Evolutionary conservation across 2,888 invertebrate genomes (phyloP).

Genomic region (Anagyrus pseudococci): DNA sequence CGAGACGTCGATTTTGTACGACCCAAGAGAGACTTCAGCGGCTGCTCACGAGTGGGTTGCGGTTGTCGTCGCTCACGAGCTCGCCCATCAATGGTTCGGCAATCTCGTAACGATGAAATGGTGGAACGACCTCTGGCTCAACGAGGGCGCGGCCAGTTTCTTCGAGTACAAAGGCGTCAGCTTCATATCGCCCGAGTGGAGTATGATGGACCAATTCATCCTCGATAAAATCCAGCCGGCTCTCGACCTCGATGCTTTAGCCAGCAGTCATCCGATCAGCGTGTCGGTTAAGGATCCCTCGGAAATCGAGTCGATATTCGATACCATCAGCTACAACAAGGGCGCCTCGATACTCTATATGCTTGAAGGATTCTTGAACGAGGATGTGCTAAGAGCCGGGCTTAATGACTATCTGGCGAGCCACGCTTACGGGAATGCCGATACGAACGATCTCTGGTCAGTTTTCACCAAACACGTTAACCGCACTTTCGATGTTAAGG

Average conservation of each 20-base stretch:
- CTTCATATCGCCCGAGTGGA: constrained; percentile 70
- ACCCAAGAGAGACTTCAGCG: constrained; percentile 70
- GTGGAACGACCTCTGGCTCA: constrained; percentile 93
- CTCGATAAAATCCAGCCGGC: constrained; percentile 73
- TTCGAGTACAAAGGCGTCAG: constrained; percentile 79
- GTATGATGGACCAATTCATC: constrained; percentile 76
- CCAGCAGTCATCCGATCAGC: constrained; percentile 76
- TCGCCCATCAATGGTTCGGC: constrained; percentile 90
- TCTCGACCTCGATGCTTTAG: constrained; percentile 72
- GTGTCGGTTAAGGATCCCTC: constrained; percentile 72
- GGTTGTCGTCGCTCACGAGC: constrained; percentile 71
- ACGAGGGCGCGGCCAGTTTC: constrained; percentile 86
- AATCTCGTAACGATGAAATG: constrained; percentile 93
- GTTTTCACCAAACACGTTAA: constrained; percentile 72
- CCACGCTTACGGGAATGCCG: constrained; percentile 76
- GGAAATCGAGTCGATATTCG: constrained; percentile 77
- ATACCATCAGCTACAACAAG: constrained; percentile 78
- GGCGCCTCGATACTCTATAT: constrained; percentile 76
- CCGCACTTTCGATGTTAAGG: constrained; percentile 70
- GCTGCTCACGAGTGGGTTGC: constrained; percentile 73
- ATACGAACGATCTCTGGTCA: constrained; percentile 83
- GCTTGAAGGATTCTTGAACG: constrained; percentile 73
- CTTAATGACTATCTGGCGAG: constrained; percentile 72
- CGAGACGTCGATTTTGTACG: constrained; percentile 73
- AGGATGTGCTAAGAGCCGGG: constrained; percentile 70